These are phyloP conservation scores for Axinella damicornis DNA, from an alignment of 37 sponge, comb jelly and placozoan species.

Conservation along the genomic window DNA sequence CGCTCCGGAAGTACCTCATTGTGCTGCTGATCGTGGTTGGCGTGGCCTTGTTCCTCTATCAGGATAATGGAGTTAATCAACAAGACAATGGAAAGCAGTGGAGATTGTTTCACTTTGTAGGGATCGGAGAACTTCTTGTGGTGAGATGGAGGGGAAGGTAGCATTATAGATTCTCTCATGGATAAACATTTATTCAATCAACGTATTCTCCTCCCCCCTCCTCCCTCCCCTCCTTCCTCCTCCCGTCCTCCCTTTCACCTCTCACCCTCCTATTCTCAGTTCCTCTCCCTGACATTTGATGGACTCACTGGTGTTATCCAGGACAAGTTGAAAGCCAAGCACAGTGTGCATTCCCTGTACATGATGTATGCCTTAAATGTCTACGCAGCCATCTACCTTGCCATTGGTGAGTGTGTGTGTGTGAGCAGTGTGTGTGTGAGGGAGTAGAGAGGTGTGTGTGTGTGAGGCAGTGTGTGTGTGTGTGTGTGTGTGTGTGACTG, in stretches of 20 bases:
- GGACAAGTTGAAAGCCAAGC: constrained; percentile 69
- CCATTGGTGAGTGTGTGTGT: not conserved
- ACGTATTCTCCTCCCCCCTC: too few relatives aligned
- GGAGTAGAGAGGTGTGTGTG: too few relatives aligned
- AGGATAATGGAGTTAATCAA: constrained; percentile 38
- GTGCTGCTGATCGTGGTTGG: constrained; percentile 93
- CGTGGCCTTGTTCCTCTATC: constrained; percentile 89
- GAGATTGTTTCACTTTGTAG: constrained; percentile 54
- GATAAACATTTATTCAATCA: too few relatives aligned
- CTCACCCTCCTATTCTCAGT: constrained; percentile 23
- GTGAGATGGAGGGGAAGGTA: constrained; percentile 35
- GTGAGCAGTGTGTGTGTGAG: constrained; percentile 14
- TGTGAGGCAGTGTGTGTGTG: too few relatives aligned
- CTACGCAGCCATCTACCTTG: constrained; percentile 60
- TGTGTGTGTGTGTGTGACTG: too few relatives aligned
- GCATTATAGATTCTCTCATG: too few relatives aligned
- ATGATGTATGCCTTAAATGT: constrained; percentile 90
- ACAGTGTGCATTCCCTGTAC: constrained; percentile 35
- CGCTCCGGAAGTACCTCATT: constrained; percentile 80
- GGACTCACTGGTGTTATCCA: constrained; percentile 91
- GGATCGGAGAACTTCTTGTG: constrained; percentile 88
- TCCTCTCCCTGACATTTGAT: constrained; percentile 80
- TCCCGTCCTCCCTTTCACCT: not conserved
- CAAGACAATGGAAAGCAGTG: not conserved
- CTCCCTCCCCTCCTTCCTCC: too few relatives aligned